phyloP scores from a whole-genome alignment of 2,797 vertebrate species.

The Phoxinus dragarum region DNA sequence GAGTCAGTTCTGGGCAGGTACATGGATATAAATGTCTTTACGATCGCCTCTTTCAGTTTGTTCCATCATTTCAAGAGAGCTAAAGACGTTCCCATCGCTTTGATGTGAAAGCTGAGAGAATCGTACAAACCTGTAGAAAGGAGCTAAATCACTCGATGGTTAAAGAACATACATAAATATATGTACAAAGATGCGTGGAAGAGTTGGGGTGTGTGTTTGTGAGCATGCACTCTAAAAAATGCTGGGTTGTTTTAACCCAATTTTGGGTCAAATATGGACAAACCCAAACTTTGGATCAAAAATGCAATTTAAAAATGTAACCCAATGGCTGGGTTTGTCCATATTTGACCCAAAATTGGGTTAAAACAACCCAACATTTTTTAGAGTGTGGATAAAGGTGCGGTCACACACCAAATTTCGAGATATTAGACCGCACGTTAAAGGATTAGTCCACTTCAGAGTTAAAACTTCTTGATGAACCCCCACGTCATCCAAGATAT shows the following conservation, averaged over 20 bases:
- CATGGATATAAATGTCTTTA: slow-evolving; percentile 36
- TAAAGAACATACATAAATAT: slow-evolving; percentile 85
- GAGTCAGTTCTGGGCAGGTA: slow-evolving; percentile 46
- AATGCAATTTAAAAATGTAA: too few species aligned
- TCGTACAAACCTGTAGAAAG: slow-evolving; percentile 48
- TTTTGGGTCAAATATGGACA: too few species aligned
- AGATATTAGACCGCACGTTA: neutral
- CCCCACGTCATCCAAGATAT: too few species aligned
- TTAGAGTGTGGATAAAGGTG: slow-evolving; percentile 41
- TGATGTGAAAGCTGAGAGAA: neutral
- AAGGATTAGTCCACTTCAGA: neutral
- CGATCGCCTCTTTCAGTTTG: neutral
- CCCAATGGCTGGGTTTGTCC: too few species aligned
- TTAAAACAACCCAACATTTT: too few species aligned
- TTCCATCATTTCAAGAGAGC: neutral
- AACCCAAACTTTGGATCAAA: too few species aligned
- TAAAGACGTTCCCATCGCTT: neutral
- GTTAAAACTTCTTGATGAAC: too few species aligned
- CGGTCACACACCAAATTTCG: neutral
- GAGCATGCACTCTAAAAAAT: neutral
- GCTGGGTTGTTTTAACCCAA: too few species aligned
- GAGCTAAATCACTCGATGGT: slow-evolving; percentile 56
- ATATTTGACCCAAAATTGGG: too few species aligned
- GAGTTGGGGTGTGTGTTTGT: slow-evolving; percentile 57
- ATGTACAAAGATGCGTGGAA: slow-evolving; percentile 77